Evolutionary conservation across 2,113 vertebrate genomes (phyloP), one percentile per base, ranked within the genome.

Genomic region (Phodopus roborovskii): DNA sequence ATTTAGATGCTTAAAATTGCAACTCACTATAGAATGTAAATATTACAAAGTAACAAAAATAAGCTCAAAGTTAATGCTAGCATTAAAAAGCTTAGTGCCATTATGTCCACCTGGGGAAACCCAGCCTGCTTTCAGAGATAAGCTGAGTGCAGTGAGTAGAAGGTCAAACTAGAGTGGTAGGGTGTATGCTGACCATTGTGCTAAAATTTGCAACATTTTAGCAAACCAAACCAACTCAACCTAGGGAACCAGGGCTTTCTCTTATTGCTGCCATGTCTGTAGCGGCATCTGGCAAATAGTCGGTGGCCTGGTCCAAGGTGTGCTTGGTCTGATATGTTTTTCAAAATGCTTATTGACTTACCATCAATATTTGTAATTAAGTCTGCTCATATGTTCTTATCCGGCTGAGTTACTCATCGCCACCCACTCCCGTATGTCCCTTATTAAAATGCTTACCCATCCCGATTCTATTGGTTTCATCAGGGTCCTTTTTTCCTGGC

Each of bases 1-100:
- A 75, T 93, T 87, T 95, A 85, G 87, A 77, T 56, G 62, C 96
- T 91, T 92, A 81, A 93, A 94, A 90, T 95, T 96, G 22, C 42
- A 78, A 53, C 73, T n/a, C n/a, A n/a, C n/a, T n/a, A n/a, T n/a
- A n/a, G n/a, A n/a, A n/a, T n/a, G n/a, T n/a, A n/a, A n/a, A n/a
- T n/a, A n/a, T n/a, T n/a, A n/a, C 24, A 83, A 42, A 94, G 84
- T 66, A 93, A 94, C 11, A 73, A 84, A 94, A 94, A 78, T 95
- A 88, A 94, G 93, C 90, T 77, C 94, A 82, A 95, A 91, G 58
- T 91, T 78, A 86, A 39, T 42, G 73, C 48, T 87, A 92, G 70
- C 90, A 82, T 77, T 9, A 45, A 94, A 78, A 94, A 56, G 5
- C 77, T n/a, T 2, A 50, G 6, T n/a, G 13, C n/a, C 53, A 28